Percentiles rank a stretch among this genome's conserved stretches.
Conservation (phyloP, 2,797 vertebrate species). For the Silurus aristotelis region DNA sequence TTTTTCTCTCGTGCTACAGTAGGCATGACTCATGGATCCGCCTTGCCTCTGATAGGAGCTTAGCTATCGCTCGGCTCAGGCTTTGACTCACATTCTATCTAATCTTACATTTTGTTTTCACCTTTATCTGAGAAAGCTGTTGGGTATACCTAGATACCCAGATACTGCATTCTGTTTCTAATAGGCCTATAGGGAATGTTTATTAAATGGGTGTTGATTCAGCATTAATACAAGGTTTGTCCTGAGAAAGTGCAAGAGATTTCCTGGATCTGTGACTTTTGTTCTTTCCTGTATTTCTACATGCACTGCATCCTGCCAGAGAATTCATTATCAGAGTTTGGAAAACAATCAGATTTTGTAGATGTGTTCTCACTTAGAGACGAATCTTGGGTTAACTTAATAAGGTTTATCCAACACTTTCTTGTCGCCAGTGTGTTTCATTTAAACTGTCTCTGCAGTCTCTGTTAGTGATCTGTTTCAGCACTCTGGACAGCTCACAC, state of each 20-base stretch:
- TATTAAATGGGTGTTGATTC: constrained; percentile 49
- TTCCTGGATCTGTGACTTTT: background rate
- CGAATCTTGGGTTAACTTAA: background rate
- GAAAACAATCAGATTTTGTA: background rate
- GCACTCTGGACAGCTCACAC: constrained; percentile 71
- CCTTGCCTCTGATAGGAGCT: constrained; percentile 24
- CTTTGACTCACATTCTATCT: constrained; percentile 35
- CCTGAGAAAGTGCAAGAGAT: background rate
- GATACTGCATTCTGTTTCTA: background rate
- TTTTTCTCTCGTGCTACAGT: background rate
- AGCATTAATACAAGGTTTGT: background rate
- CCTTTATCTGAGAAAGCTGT: constrained; percentile 15
- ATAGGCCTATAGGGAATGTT: constrained; percentile 19
- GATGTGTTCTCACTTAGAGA: background rate
- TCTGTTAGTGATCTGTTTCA: constrained; percentile 57
- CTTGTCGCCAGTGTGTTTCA: background rate
- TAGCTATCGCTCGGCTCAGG: background rate
- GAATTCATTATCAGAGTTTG: background rate
- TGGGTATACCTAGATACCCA: background rate
- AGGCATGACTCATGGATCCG: constrained; percentile 22
- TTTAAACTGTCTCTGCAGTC: constrained; percentile 1
- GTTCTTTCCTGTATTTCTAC: background rate
- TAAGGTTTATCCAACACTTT: background rate
- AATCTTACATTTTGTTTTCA: constrained; percentile 28
- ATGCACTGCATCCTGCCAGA: too few relatives aligned